Conservation (phyloP, 2,888 invertebrate species). For the Masnerella sp. region DNA sequence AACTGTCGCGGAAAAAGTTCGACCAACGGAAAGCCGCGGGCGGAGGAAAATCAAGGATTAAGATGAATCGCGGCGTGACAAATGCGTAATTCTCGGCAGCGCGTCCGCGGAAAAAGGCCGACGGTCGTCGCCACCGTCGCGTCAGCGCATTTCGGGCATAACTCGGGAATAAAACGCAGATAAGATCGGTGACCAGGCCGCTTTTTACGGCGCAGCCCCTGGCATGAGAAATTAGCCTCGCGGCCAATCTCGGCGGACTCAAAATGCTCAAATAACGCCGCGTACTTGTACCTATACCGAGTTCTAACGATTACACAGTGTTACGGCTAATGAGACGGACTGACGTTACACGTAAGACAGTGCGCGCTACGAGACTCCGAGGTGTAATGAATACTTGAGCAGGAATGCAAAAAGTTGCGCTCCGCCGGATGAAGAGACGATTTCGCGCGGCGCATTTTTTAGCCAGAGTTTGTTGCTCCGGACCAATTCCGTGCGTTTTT, state of each 20-base stretch:
- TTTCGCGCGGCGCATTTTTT: slow-evolving; percentile 3
- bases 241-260: slow-evolving; percentile 46
- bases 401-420: slow-evolving; percentile 20
- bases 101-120: slow-evolving; percentile 42
- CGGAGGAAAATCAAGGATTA: slow-evolving; percentile 43
- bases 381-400: slow-evolving; percentile 34
- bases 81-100: slow-evolving; percentile 42
- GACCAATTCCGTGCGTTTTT: no score
- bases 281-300: slow-evolving; percentile 38
- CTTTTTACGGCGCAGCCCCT: slow-evolving; percentile 26
- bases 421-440: neutral
- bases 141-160: slow-evolving; percentile 59
- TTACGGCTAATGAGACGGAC: slow-evolving; percentile 47
- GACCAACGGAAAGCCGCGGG: neutral
- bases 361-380: slow-evolving; percentile 15
- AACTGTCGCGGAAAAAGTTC: slow-evolving; percentile 14
- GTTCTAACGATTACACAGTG: slow-evolving; percentile 48
- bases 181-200: slow-evolving; percentile 36
- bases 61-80: slow-evolving; percentile 53
- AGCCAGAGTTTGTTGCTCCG: neutral
- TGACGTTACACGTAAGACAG: slow-evolving; percentile 35
- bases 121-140: slow-evolving; percentile 24
- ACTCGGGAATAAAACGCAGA: slow-evolving; percentile 50
- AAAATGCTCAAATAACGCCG: slow-evolving; percentile 39
- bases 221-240: slow-evolving; percentile 55